Conservation (phyloP, 2,113 vertebrate genomes). For the Gulo gulo region DNA sequence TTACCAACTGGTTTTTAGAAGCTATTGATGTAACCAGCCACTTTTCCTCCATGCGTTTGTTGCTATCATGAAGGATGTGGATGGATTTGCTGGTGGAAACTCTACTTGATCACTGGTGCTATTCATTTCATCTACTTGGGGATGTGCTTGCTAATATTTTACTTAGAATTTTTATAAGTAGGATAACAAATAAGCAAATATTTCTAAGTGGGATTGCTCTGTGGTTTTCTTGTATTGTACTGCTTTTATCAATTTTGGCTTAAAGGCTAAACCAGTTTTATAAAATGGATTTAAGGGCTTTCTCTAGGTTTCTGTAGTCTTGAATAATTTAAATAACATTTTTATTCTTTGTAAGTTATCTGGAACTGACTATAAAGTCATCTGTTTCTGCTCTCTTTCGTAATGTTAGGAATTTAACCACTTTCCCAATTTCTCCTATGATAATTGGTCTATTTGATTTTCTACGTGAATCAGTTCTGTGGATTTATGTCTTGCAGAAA, state of each 20-base stretch:
- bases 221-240: conserved; percentile 1
- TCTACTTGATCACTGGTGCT: not conserved
- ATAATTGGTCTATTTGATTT: not conserved
- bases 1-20: not conserved
- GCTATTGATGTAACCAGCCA: not conserved
- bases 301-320: not conserved
- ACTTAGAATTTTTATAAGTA: conserved; percentile 23
- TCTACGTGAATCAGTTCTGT: not conserved
- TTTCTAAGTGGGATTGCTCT: not conserved
- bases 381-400: not conserved
- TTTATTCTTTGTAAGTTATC: conserved; percentile 38
- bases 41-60: not conserved
- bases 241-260: not conserved
- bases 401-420: not conserved
- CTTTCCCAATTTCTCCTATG: not conserved
- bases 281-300: conserved; percentile 10
- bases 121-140: not conserved
- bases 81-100: not conserved
- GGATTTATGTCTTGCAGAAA: not conserved
- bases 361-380: not conserved
- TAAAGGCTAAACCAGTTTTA: not conserved
- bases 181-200: not conserved
- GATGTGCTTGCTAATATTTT: conserved; percentile 28
- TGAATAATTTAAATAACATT: conserved; percentile 49
- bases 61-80: not conserved